Conservation (phyloP, 2,888 invertebrate genomes). For the Hypena proboscidalis region DNA sequence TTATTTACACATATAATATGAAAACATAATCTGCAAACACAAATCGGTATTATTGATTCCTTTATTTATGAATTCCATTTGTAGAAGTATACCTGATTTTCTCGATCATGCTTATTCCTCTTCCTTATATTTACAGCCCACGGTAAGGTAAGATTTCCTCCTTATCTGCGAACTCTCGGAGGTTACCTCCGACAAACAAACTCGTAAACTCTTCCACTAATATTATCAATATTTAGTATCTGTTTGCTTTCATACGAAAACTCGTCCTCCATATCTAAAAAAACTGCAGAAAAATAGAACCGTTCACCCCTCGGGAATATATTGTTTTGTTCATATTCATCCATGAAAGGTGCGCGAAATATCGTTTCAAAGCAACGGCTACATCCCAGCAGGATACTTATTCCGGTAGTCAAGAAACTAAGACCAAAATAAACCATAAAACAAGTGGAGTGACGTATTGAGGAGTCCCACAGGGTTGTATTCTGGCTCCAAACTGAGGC, state of each 20-base stretch:
- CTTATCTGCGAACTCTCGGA: conserved; percentile 1
- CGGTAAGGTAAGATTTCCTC: conserved; percentile 1
- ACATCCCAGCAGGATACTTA: conserved; percentile 12
- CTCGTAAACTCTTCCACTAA: conserved; percentile 12
- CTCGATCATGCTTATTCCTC: conserved; percentile 1
- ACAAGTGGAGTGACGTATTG: conserved; percentile 23
- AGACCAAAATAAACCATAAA: conserved; percentile 35
- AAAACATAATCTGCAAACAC: too few relatives aligned
- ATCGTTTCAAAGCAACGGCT: not conserved
- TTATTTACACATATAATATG: too few relatives aligned
- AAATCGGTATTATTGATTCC: too few relatives aligned
- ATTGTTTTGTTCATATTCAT: conserved; percentile 2
- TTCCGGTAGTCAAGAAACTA: conserved; percentile 15
- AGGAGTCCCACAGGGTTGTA: conserved; percentile 23
- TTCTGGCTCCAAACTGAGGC: conserved; percentile 9
- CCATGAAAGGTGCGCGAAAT: not conserved
- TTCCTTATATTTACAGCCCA: not conserved
- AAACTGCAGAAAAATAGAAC: not conserved
- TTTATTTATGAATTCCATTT: not conserved
- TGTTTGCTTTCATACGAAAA: not conserved
- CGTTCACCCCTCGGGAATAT: not conserved
- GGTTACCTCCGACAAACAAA: conserved; percentile 11
- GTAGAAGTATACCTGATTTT: not conserved
- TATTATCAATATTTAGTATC: conserved; percentile 8
- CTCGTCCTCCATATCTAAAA: not conserved